Evolutionary conservation across 2,113 vertebrate species (phyloP).

Genomic region (Empidonax traillii): DNA sequence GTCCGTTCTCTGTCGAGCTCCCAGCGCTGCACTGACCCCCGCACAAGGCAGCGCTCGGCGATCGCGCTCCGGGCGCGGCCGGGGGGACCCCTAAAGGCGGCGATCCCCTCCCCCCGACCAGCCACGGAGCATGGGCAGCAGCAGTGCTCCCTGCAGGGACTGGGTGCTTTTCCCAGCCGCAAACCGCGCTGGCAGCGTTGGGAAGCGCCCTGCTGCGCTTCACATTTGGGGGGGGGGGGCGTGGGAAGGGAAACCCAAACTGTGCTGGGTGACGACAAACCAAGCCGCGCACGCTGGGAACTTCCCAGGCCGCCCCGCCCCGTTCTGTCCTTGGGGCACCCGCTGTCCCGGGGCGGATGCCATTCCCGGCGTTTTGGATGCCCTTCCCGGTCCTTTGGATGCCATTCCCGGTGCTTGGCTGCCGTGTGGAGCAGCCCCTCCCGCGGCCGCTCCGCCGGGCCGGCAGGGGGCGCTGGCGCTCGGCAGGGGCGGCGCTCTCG

Average conservation of each 20-base stretch:
- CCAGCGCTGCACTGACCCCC: background rate
- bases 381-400: no score
- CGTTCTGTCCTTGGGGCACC: no score
- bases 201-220: background rate
- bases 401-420: no score
- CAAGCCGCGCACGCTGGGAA: no score
- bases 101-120: no score
- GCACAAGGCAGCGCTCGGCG: background rate
- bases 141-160: fast-evolving
- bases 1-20: background rate
- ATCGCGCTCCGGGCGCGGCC: fast-evolving
- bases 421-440: no score
- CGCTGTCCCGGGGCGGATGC: fast-evolving
- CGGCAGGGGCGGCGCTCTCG: background rate
- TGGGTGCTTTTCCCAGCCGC: background rate
- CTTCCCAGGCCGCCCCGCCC: fast-evolving
- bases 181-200: fast-evolving
- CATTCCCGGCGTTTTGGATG: no score
- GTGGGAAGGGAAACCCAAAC: background rate
- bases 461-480: background rate
- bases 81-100: background rate
- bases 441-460: background rate
- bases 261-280: background rate
- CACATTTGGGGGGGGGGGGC: no score
- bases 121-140: fast-evolving